Conservation (phyloP, 2,113 vertebrate species). For the Terrapene triunguis region DNA sequence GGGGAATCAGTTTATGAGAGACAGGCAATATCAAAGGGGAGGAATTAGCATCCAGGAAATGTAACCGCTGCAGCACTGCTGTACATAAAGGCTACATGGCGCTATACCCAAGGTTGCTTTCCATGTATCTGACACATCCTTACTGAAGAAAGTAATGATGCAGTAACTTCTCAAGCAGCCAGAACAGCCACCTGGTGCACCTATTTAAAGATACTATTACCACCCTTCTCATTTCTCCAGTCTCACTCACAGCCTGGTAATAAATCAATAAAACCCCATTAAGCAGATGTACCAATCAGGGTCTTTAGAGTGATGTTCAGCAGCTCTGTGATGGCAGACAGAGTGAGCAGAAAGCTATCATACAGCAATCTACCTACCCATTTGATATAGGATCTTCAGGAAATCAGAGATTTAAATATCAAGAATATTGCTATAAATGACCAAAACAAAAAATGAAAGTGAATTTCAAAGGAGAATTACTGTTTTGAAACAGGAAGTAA, state of each 20-base stretch:
- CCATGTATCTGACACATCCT: background rate
- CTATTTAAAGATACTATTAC: background rate
- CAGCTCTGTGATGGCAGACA: background rate
- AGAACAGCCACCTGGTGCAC: background rate
- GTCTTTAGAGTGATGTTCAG: background rate
- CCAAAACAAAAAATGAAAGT: background rate
- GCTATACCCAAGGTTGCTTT: background rate
- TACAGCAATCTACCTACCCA: background rate
- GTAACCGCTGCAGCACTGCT: background rate
- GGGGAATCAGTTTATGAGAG: background rate
- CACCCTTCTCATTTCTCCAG: background rate
- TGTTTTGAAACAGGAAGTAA: background rate
- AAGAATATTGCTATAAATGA: background rate
- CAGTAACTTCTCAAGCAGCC: accelerated
- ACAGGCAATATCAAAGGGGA: background rate
- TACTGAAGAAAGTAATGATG: background rate
- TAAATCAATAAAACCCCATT: background rate
- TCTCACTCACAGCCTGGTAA: background rate
- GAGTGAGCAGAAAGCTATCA: background rate
- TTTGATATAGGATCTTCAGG: background rate
- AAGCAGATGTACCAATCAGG: background rate
- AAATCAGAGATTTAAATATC: background rate
- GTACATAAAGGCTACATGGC: background rate
- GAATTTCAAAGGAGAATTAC: background rate
- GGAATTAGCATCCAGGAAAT: background rate